Base-by-base conservation (phyloP, 2,797 vertebrate genomes). In the Spinibarbus caldwelli region DNA sequence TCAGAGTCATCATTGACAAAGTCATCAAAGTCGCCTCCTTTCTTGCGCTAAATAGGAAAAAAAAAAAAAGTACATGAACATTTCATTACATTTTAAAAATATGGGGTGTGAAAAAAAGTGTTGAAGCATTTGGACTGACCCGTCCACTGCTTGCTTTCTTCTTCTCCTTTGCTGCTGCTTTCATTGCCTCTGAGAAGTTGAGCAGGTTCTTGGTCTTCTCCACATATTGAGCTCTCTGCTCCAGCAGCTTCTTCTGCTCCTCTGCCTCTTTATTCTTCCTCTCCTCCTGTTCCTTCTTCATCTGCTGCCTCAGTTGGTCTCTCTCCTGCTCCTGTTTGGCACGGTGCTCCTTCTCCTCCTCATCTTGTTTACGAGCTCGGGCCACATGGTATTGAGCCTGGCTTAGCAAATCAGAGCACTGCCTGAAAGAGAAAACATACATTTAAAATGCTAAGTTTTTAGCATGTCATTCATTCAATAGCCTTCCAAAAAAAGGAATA, bases 351-450 rank as follows among this genome's bases (percentile, higher is more conserved):
- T 98, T 97, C 88, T 99, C 98, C 89, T 99, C 98, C 92, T 99
- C 98, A 0, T 99, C 98, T 93, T 99, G 98, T 90, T 99, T 99
- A 79, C 98, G 97, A 64, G 98, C 98, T 31, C 98, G 95, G 31
- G 98, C 98, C 90, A 99, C 98, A 0, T 99, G 98, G 88, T 99
- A 99, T 90, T 99, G 98, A 64, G 98, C 98, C 94, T 99, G 98
- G 92, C 98, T 99, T 91, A 99, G 94, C 83, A 99, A 93, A 90
- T 99, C 98, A 0, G 97, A 98, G 91, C 98, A 99, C 1, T 99
- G 98, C 94, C 98, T 99, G 91, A 71, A 91, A 72, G 5, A 70
- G 34, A 31, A n/a, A n/a, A 80, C 23, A 77, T 8, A 38, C 31
- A 38, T 5, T 4, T 23, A 3, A 12, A 11, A 49, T 54, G 7